Evolutionary conservation across 2,797 vertebrate species (phyloP).

Genomic region (Thalassophryne amazonica): DNA sequence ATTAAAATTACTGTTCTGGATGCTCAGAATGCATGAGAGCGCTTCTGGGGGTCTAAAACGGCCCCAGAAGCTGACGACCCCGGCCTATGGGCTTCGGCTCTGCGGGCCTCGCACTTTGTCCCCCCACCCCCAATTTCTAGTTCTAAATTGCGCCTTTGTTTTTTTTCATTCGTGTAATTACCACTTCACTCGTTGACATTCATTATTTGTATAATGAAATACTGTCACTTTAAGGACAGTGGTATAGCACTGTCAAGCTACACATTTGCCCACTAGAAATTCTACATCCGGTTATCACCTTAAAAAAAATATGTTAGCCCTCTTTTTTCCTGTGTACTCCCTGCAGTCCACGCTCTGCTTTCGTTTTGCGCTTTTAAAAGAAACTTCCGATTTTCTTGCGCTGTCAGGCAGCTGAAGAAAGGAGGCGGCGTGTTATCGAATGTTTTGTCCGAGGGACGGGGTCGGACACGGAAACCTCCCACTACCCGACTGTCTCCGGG

Average conservation of each 20-base stretch:
- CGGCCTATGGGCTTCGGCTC: too few species aligned
- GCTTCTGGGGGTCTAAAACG: too few species aligned
- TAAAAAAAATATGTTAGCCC: constrained; percentile 52
- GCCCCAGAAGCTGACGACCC: too few species aligned
- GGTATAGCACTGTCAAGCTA: not conserved
- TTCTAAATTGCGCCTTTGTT: too few species aligned
- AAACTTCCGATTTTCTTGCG: constrained; percentile 9
- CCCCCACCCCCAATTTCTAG: too few species aligned
- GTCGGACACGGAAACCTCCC: constrained; percentile 8
- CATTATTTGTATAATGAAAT: too few species aligned
- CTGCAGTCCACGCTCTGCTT: accelerated
- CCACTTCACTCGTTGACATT: too few species aligned
- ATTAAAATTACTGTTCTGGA: too few species aligned
- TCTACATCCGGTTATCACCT: not conserved
- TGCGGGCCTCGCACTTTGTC: too few species aligned
- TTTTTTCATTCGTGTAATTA: too few species aligned
- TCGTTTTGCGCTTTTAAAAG: not conserved
- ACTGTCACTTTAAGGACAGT: too few species aligned
- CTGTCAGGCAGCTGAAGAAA: constrained; percentile 4
- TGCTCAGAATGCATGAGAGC: too few species aligned
- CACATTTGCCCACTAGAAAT: accelerated
- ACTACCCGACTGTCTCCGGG: not conserved
- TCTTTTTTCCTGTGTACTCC: accelerated
- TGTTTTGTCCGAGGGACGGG: constrained; percentile 11
- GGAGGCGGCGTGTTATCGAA: constrained; percentile 20